These are phyloP conservation scores for Oreonectes daqikongensis DNA, from an alignment of 2,797 vertebrate genomes.

Conservation along the genomic window DNA sequence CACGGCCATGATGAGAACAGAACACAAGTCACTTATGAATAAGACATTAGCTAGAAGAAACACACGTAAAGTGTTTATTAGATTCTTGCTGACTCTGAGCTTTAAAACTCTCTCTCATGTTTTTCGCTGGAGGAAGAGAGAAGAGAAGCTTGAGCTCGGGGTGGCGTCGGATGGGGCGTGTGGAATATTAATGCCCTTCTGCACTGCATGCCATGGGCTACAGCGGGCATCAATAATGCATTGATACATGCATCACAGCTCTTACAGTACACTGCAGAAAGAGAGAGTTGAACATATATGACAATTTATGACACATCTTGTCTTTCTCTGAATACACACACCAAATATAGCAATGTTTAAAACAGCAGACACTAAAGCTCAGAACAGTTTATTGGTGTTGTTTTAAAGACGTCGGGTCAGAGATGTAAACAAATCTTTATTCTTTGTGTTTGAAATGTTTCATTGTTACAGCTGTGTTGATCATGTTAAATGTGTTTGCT, in stretches of 20 bases:
- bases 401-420: no score
- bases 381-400: no score
- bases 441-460: no score
- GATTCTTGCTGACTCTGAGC: not conserved
- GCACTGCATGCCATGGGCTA: constrained; percentile 38
- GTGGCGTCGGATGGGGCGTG: not conserved
- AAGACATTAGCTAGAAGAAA: not conserved
- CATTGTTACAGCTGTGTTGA: not conserved
- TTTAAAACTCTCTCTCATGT: not conserved
- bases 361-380: not conserved
- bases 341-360: not conserved
- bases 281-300: not conserved
- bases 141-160: not conserved
- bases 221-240: constrained; percentile 30
- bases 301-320: not conserved
- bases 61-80: not conserved
- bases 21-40: constrained; percentile 5
- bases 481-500: constrained; percentile 57
- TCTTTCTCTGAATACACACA: not conserved
- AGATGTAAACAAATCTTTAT: no score
- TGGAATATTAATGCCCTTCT: constrained; percentile 47
- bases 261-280: not conserved
- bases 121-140: not conserved
- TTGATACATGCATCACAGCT: constrained; percentile 3
- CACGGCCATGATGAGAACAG: not conserved